Conservation (phyloP, 1,140 invertebrate genomes). For the Ridgeia piscesae region DNA sequence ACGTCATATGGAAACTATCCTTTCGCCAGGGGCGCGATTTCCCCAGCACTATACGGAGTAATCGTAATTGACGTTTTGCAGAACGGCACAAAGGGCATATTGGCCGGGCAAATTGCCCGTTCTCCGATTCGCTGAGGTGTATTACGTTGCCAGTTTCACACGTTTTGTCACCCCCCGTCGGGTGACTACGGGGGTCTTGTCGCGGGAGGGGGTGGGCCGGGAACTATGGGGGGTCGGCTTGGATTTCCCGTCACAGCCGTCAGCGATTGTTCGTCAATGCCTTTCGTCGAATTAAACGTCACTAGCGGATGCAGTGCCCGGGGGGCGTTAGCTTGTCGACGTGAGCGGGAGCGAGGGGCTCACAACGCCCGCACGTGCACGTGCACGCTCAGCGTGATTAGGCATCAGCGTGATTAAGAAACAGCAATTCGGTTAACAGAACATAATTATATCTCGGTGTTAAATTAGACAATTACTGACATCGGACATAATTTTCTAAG, state of each 20-base stretch:
- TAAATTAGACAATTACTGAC: no score
- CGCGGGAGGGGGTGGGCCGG: neutral
- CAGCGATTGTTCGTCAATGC: neutral
- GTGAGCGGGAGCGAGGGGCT: neutral
- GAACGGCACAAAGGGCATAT: neutral
- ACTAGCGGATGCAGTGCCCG: neutral
- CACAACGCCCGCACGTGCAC: no score
- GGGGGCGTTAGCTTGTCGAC: neutral
- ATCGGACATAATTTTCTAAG: no score
- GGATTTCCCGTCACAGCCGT: neutral
- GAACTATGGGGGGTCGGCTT: neutral
- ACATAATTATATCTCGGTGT: no score
- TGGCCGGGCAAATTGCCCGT: slow-evolving; percentile 2
- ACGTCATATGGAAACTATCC: neutral
- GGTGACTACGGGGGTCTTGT: neutral
- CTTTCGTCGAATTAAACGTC: neutral
- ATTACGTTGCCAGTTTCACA: neutral
- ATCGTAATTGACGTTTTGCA: slow-evolving; percentile 1
- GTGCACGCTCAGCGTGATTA: no score
- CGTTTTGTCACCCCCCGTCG: neutral
- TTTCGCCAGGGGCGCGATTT: neutral
- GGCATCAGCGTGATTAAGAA: no score
- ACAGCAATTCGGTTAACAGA: no score
- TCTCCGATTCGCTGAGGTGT: neutral
- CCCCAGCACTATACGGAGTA: neutral